Evolutionary conservation across 2,113 vertebrate genomes (phyloP), one percentile per base, ranked within the genome.

Genomic region (Hippocampus barbouri): DNA sequence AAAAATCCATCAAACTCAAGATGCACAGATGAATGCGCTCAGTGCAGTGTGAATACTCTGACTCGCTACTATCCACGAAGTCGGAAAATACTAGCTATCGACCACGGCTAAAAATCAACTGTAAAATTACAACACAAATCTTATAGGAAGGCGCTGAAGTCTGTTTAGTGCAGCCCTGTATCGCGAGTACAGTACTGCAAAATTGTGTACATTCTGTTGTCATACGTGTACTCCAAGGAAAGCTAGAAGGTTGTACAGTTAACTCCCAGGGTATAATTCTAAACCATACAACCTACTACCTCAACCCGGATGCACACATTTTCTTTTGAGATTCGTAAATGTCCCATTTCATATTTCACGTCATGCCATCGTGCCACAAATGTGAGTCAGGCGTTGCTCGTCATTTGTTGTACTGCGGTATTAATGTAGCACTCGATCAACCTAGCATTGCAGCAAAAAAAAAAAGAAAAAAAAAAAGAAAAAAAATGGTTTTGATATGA

Each of bases 251-350:
- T 97, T 98, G 97, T 99, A 98, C 94, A 97, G 97, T 99, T 98
- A 99, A 99, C 97, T 98, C 97, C 96, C 96, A 96, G 93, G 96
- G 93, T 99, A 92, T 99, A 94, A 98, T 95, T 98, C 96, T 96
- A 98, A 99, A 99, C 97, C 96, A 99, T 99, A 99, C 97, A 99
- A 99, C 97, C 97, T 99, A 99, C 97, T 99, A 99, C 97, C 97
- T 98, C 97, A 98, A 95, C 96, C 95, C 92, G 97, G 96, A 98
- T 94, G 95, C 94, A 98, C 96, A 98, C 96, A 94, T 91, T 88
- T 94, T 95, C 92, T 79, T 61, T 18, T 10, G 54, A 23, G n/a
- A 25, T 23, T 23, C 2, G 2, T 25, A 57, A 34, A 30, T 18
- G 12, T 8, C 27, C 27, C 27, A 61, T 16, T 16, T 34, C 6